Evolutionary conservation across 1,140 invertebrate genomes (phyloP), one percentile per base, ranked within the genome.

Genomic region (Saxidomus purpurata): DNA sequence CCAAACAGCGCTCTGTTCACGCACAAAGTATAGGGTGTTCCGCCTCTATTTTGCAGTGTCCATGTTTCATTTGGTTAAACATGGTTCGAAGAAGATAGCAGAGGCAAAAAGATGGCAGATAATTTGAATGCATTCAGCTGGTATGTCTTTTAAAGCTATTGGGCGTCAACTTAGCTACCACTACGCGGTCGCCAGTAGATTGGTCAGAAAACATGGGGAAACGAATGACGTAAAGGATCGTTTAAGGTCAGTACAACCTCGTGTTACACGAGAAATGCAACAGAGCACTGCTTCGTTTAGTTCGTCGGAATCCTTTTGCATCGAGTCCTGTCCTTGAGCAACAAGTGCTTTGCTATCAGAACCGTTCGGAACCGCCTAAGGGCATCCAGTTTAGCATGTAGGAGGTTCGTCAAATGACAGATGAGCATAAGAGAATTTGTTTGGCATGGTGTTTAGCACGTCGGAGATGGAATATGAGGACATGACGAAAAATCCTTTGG

Each of bases 101-200:
- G 52, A 55, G n/a, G 11, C 22, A 4, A 6, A 55, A 55, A 55
- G 52, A 22, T 55, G 52, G 52, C 52, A 55, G 19, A 55, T 11
- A 15, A 3, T 55, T 55, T 55, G 59, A 4, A 63, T 63, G 59
- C 25, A 80, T 81, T 28, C 80, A 19, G 34, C 40, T 11, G 59
- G 59, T 4, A 77, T 89, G 69, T 89, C 80, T 40, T 83, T 77
- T 59, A 89, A 89, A 38, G 80, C 69, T 15, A 89, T 76, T 22
- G 87, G 55, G 47, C 69, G 38, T 31, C 43, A 83, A 59, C 22
- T 83, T 28, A 47, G 80, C 79, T 76, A 77, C 63, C 43, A 80
- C 59, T 82, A 88, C 25, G 59, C 87, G 43, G 74, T 87, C 22
- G 38, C 63, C 49, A 83, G 43, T n/a, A 83, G 63, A 38, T 43